phyloP scores from a whole-genome alignment of 2,113 vertebrate genomes.

The Micronisus gabar region DNA sequence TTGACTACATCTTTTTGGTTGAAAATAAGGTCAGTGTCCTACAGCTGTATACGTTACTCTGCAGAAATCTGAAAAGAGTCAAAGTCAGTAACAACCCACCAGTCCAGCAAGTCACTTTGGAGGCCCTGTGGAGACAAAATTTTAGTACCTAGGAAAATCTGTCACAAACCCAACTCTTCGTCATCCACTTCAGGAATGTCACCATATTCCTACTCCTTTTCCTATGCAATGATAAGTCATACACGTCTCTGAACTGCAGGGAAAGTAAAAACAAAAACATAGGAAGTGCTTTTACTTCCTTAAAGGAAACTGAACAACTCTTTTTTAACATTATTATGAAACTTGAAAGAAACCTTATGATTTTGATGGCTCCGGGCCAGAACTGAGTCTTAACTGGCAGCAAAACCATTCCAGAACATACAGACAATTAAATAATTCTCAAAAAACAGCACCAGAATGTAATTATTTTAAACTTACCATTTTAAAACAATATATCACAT shows the following conservation, averaged over 20 bases:
- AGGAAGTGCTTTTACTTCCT: conserved; percentile 46
- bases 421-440: conserved; percentile 2
- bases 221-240: background rate
- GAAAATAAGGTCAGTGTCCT: background rate
- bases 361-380: conserved; percentile 25
- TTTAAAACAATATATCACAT: background rate
- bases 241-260: background rate
- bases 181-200: background rate
- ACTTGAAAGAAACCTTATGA: conserved; percentile 21
- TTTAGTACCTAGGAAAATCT: background rate
- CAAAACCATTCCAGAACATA: background rate
- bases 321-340: background rate
- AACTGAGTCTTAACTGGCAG: background rate
- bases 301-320: conserved; percentile 15
- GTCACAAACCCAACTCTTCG: background rate
- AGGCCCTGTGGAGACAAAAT: background rate
- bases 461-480: background rate
- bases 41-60: background rate
- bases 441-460: background rate
- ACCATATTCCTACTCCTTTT: background rate
- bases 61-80: background rate
- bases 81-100: background rate
- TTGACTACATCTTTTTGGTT: background rate
- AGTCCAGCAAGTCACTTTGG: background rate
- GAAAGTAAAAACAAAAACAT: conserved; percentile 26